Conservation (phyloP, 2,113 vertebrate species). For the Chrysochloris asiatica region DNA sequence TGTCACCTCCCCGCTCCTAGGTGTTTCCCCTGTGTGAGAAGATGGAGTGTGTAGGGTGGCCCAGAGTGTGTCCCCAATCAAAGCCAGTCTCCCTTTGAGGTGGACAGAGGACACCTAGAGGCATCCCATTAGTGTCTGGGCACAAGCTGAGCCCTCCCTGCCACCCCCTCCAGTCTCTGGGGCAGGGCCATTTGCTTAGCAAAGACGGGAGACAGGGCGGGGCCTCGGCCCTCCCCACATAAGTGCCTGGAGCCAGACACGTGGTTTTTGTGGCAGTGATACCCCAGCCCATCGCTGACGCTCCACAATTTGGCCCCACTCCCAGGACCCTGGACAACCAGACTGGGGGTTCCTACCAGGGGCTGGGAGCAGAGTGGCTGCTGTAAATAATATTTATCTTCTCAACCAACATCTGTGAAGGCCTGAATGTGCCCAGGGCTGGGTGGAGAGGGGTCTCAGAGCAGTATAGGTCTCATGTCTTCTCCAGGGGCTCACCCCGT, state of each 20-base stretch:
- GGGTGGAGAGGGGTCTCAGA: not conserved
- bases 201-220: not conserved
- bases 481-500: not conserved
- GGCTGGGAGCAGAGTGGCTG: not conserved
- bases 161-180: no score
- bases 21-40: not conserved
- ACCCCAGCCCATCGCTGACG: not conserved
- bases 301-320: not conserved
- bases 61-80: not conserved
- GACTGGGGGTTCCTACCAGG: not conserved
- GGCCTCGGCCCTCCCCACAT: not conserved
- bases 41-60: not conserved
- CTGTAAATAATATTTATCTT: constrained; percentile 75
- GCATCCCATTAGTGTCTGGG: not conserved
- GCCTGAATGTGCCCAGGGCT: not conserved
- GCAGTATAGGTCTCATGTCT: not conserved
- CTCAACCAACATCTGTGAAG: constrained; percentile 53
- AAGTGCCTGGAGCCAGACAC: not conserved
- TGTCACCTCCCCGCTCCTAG: not conserved
- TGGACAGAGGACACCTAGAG: not conserved
- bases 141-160: not conserved
- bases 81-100: not conserved
- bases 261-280: not conserved
- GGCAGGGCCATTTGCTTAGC: not conserved
- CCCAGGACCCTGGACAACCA: not conserved